Base-by-base conservation (phyloP, 92 coral and sea anemone genomes). In the Parazoanthus darwini region DNA sequence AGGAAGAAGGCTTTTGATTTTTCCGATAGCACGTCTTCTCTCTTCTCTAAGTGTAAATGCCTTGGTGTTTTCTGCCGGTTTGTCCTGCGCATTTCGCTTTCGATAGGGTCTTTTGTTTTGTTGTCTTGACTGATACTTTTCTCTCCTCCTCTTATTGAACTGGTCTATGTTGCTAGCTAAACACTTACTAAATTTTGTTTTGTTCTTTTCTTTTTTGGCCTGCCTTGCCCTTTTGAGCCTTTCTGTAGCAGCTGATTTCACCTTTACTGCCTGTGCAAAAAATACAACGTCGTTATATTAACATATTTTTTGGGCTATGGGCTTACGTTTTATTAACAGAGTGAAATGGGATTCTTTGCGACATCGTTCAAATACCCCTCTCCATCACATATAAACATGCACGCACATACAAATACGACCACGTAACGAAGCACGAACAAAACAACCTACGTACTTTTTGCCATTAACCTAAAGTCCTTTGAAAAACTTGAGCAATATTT, bases 1-100 rank as follows among this genome's bases (percentile, higher is more conserved):
- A 43, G 87, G 91, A 29, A 88, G 87, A 37, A 25, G 16, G n/a
- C 74, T 80, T 51, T n/a, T 81, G 4, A 80, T 66, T 75, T 58
- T 76, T 9, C 77, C 76, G 26, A 86, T 51, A 42, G 42, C 38
- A 2, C 84, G 82, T 56, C 80, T 86, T 56, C 50, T 86, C n/a
- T 81, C 4, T 56, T 54, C 80, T 78, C 89, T 70, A 35, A 25
- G 38, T 70, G 74, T 14, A 37, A 70, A 70, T 23, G 74, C 35
- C 23, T 9, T 70, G 74, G 74, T 46, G 50, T 46, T 9, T 23
- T 26, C 33, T 23, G 74, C 37, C 33, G 14, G 13, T 23, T 37
- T 11, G 37, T 6, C 35, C 16, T 14, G 22, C 33, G 35, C 9
- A 25, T 70, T 70, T 70, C 74, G 25, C 25, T 70, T 39, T 70